Percentiles rank a stretch among this genome's conserved stretches.
These are phyloP conservation scores for Chloroceryle amazona DNA, from an alignment of 2,797 vertebrate species.

Conservation along the genomic window DNA sequence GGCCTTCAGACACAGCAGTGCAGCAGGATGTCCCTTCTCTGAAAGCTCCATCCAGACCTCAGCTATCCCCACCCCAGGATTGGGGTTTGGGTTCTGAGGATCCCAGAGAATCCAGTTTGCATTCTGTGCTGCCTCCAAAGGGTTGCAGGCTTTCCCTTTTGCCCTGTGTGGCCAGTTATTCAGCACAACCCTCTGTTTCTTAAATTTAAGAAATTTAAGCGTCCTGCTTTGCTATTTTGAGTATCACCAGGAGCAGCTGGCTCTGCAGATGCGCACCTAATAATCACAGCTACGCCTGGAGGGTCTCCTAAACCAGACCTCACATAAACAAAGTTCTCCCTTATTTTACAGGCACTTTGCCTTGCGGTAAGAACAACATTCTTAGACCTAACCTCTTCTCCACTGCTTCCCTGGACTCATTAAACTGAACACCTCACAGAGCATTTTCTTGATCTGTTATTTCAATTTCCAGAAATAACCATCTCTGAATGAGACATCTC, in stretches of 20 bases:
- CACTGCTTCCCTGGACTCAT: not conserved
- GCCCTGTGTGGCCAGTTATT: not conserved
- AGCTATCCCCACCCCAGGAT: accelerated
- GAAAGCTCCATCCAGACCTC: not conserved
- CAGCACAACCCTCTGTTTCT: not conserved
- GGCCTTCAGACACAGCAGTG: not conserved
- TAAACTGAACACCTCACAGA: not conserved
- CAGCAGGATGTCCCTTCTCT: not conserved
- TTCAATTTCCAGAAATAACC: not conserved
- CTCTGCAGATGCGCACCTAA: not conserved
- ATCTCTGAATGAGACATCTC: accelerated
- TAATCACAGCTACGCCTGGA: not conserved
- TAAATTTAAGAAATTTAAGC: too few species aligned
- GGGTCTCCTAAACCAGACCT: not conserved
- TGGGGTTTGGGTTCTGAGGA: not conserved
- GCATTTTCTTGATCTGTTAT: not conserved
- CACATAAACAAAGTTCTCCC: not conserved
- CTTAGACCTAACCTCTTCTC: not conserved
- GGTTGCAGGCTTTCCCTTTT: too few species aligned
- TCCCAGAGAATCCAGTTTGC: not conserved
- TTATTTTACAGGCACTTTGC: not conserved
- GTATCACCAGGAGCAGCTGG: not conserved
- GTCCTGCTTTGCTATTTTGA: not conserved
- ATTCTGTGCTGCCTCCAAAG: not conserved
- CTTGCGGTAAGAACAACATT: not conserved